Base-by-base conservation (phyloP, 2,797 vertebrate genomes). In the Enteromius mattozi region DNA sequence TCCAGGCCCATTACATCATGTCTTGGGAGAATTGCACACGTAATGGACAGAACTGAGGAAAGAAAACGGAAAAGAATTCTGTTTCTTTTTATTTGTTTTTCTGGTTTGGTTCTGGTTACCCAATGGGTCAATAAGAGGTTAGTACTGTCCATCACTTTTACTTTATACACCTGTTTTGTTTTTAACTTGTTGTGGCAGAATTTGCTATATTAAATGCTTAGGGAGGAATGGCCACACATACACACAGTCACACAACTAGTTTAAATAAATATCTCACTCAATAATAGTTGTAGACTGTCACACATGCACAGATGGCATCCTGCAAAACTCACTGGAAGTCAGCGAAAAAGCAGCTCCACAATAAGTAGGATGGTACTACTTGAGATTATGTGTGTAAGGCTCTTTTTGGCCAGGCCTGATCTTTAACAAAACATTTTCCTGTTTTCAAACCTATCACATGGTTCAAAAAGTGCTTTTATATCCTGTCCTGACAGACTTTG, bases 1-100 rank as follows among this genome's bases (percentile, higher is more conserved):
- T 78, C 51, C 63, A 84, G 83, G 40, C 56, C 70, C 78, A 84
- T 86, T 80, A 84, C 45, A 72, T 84, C 78, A 80, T 80, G 51
- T 85, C 56, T 78, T 51, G 40, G 30, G 70, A 65, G 49, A 80
- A 66, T n/a, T 69, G 69, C 33, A 24, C 59, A 80, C 33, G 82
- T 72, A 70, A 82, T 82, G 65, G 37, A 82, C 19, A 82, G 69
- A 75, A 78, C 54, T 81, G 78, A 75, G 72, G 59, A 56, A 81
- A 40, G 40, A 80, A 81, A 85, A 75, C 6, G 3, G 27, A 19
- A 68, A 59, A 59, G 0, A 56, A 59, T 27, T 45, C n/a, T 42
- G 19, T 42, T 77, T 77, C 35, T 19, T 66, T 76, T 21, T 78
- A 40, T 59, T 81, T 27, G 13, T 30, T 86, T 35, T 59, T 79